phyloP scores from a whole-genome alignment of 2,113 vertebrate species.

The Struthidea cinerea region DNA sequence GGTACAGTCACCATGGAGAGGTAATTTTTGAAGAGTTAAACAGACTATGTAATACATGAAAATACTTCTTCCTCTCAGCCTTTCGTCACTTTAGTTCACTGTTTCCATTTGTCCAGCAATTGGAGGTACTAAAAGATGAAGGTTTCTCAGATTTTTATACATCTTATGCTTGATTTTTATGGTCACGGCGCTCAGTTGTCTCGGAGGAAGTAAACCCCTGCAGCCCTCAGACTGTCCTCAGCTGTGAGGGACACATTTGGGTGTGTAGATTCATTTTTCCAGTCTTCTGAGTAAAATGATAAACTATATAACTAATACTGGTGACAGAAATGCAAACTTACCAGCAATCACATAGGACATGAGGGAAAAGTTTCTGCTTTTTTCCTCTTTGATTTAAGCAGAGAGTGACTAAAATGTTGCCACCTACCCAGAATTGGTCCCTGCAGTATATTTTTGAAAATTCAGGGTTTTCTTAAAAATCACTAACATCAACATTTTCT shows the following conservation, averaged over 20 bases:
- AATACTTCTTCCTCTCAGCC: neutral
- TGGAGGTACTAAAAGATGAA: neutral
- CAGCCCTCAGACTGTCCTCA: neutral
- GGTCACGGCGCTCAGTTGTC: accelerated
- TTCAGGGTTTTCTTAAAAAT: too few relatives aligned
- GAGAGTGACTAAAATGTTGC: neutral
- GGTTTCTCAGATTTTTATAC: neutral
- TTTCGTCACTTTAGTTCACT: neutral
- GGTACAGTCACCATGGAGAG: neutral
- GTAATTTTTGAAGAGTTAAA: neutral
- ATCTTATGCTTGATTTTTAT: neutral
- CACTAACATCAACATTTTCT: neutral
- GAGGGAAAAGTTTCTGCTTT: neutral
- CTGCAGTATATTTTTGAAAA: neutral
- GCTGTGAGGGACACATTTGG: neutral
- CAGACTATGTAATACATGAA: neutral
- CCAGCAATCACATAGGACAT: neutral
- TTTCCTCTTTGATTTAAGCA: neutral
- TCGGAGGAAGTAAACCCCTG: neutral
- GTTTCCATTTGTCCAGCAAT: neutral
- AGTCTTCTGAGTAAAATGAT: neutral
- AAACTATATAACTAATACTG: neutral
- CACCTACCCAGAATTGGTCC: neutral
- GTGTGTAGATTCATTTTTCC: neutral
- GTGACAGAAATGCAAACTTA: neutral